Evolutionary conservation across 53 echinoderm and acorn worm genomes (phyloP).

Genomic region (Arbacia lixula): DNA sequence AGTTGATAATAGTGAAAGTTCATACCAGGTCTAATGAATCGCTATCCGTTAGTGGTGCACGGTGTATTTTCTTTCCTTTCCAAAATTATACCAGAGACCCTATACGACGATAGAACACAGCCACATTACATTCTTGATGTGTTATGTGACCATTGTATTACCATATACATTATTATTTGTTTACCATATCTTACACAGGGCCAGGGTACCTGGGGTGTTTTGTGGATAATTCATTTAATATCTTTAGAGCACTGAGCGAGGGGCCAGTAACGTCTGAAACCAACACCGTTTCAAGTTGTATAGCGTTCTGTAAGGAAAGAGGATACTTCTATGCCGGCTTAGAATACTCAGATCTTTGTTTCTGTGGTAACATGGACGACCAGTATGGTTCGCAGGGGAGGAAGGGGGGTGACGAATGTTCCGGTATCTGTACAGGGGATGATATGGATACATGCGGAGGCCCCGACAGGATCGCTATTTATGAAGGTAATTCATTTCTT

Average conservation of each 20-base stretch:
- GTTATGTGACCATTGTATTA: too few species aligned
- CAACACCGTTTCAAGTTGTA: neutral
- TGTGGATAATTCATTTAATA: neutral
- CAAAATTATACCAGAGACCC: too few species aligned
- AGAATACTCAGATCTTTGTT: neutral
- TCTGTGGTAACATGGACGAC: neutral
- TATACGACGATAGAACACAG: too few species aligned
- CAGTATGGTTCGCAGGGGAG: neutral
- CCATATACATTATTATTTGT: too few species aligned
- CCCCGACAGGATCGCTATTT: neutral
- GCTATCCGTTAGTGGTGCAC: too few species aligned
- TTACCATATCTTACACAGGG: neutral
- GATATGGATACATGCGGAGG: neutral
- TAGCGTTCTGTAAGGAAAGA: neutral
- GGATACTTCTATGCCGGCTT: neutral
- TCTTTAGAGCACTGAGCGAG: neutral
- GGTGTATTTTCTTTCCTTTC: too few species aligned
- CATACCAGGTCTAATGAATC: too few species aligned
- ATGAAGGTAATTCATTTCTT: neutral
- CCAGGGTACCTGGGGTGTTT: slow-evolving; percentile 6
- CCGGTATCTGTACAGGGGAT: neutral
- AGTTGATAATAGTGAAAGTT: too few species aligned
- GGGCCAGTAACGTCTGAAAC: neutral
- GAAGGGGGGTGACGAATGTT: neutral
- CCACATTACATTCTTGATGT: neutral